Percentiles rank a stretch among this genome's conserved stretches.
Evolutionary conservation across 2,113 vertebrate genomes (phyloP).

Genomic region (Amazona guildingii): DNA sequence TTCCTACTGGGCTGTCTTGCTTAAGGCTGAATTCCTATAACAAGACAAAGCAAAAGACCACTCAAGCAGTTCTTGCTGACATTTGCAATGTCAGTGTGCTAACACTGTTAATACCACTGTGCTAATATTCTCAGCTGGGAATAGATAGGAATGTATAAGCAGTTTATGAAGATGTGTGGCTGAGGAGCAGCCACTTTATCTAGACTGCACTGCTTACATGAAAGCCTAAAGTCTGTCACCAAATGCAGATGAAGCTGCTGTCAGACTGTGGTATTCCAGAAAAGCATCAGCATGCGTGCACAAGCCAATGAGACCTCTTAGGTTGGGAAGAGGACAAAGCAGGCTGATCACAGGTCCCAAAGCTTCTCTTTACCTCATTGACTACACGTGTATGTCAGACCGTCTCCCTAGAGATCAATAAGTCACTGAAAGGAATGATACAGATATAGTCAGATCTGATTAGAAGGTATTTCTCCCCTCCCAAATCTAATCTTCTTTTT

Average conservation of each 20-base stretch:
- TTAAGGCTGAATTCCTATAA: not conserved
- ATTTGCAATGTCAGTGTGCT: not conserved
- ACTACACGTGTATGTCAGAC: not conserved
- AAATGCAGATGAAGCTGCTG: not conserved
- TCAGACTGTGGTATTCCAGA: not conserved
- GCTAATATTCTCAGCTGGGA: not conserved
- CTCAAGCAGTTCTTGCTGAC: not conserved
- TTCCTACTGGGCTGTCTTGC: not conserved
- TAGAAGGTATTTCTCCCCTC: not conserved
- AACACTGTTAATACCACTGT: not conserved
- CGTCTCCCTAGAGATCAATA: not conserved
- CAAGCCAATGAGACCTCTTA: not conserved
- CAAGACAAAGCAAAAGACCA: not conserved
- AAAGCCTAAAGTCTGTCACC: not conserved
- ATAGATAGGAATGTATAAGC: accelerated
- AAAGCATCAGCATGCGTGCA: not conserved
- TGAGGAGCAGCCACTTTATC: accelerated
- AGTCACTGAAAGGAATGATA: not conserved
- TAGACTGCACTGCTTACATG: accelerated
- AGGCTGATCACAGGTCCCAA: not conserved
- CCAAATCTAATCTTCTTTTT: not conserved
- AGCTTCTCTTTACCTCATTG: not conserved
- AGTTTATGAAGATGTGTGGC: not conserved
- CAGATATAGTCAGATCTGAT: not conserved
- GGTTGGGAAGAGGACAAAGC: not conserved